Percentiles rank a stretch among this genome's conserved stretches.
phyloP scores from a whole-genome alignment of 2,113 vertebrate species.

The Telmatochromis bifrenatus region DNA sequence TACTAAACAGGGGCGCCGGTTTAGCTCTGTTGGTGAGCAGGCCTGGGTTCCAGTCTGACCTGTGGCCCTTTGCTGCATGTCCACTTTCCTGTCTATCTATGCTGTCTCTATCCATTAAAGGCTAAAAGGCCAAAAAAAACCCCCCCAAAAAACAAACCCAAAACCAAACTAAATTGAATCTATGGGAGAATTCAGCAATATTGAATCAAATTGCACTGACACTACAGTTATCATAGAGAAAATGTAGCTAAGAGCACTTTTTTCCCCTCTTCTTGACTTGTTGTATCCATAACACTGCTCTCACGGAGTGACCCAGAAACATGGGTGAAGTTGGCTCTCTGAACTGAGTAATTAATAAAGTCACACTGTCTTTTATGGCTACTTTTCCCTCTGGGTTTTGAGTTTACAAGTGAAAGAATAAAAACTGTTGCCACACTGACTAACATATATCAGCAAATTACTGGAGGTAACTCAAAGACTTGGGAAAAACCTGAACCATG shows the following conservation, averaged over 20 bases:
- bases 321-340: background rate
- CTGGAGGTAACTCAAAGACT: background rate
- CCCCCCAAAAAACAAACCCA: too few species aligned
- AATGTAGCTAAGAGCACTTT: background rate
- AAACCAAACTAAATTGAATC: background rate
- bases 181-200: background rate
- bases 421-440: background rate
- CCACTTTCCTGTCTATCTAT: background rate
- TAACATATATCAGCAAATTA: background rate
- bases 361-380: background rate
- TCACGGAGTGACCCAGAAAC: background rate
- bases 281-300: background rate
- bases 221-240: background rate
- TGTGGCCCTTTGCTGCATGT: background rate
- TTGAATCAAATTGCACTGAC: background rate
- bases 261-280: accelerated
- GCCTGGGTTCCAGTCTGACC: background rate
- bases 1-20: accelerated
- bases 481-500: background rate
- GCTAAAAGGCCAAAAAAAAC: background rate
- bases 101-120: background rate
- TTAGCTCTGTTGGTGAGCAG: background rate
- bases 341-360: background rate
- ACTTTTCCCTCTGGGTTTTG: background rate
- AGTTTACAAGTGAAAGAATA: background rate